Conservation (phyloP, 2,888 invertebrate species). For the Hypselothyrea guttata region DNA sequence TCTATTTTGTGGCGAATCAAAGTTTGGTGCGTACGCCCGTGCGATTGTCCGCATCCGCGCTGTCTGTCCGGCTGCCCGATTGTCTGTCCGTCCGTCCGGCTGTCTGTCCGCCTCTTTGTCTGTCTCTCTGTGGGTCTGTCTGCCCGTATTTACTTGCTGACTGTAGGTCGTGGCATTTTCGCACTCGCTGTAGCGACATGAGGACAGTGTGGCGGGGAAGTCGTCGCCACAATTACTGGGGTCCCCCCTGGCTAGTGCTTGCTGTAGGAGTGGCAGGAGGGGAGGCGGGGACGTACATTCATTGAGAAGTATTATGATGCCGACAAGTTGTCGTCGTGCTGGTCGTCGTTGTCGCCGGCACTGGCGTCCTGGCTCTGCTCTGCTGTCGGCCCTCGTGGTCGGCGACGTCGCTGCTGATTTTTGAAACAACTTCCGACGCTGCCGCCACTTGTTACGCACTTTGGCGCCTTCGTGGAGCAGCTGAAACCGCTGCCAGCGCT, state of each 20-base stretch:
- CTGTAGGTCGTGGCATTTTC: conserved; percentile 60
- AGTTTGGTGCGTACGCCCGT: conserved; percentile 50
- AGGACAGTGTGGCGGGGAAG: conserved; percentile 51
- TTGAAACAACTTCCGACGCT: conserved; percentile 64
- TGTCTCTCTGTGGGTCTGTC: conserved; percentile 4
- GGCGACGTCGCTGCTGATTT: conserved; percentile 53
- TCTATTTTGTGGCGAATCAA: conserved; percentile 52
- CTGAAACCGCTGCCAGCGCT: conserved; percentile 11
- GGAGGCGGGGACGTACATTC: conserved; percentile 32
- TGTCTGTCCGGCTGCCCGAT: conserved; percentile 8
- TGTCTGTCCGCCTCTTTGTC: no score
- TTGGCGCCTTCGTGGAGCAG: conserved; percentile 63
- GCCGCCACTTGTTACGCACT: conserved; percentile 78
- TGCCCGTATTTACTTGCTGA: conserved; percentile 24
- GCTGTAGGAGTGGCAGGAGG: neutral
- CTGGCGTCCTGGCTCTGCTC: conserved; percentile 30
- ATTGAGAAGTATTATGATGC: conserved; percentile 65
- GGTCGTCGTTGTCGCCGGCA: conserved; percentile 35
- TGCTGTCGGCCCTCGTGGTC: conserved; percentile 36
- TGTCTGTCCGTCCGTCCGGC: neutral
- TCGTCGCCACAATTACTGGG: conserved; percentile 64
- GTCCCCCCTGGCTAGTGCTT: conserved; percentile 40
- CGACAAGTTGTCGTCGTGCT: conserved; percentile 70
- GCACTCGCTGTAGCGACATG: conserved; percentile 56
- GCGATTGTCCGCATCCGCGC: conserved; percentile 51